Conservation (phyloP, 2,888 invertebrate genomes). For the Epinotia ramella region DNA sequence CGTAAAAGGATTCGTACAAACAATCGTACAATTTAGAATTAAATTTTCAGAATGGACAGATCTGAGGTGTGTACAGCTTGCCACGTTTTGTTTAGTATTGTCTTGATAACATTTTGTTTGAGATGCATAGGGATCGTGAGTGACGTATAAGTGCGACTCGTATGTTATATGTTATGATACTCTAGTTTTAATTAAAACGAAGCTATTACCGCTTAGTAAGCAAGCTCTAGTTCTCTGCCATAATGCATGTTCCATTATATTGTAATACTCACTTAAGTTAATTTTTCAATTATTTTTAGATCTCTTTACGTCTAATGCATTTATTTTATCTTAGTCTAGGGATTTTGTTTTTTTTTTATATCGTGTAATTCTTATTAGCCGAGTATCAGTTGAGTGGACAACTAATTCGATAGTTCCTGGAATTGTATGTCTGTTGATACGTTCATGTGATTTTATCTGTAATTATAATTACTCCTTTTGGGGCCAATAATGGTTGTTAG, state of each 20-base stretch:
- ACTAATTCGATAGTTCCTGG: constrained; percentile 44
- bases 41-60: constrained; percentile 47
- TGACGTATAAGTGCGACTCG: constrained; percentile 51
- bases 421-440: constrained; percentile 71
- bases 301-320: constrained; percentile 85
- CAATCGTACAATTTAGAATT: constrained; percentile 57
- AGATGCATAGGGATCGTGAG: constrained; percentile 46
- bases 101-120: constrained; percentile 28
- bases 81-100: constrained; percentile 34
- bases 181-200: constrained; percentile 77
- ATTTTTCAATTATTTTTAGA: constrained; percentile 83
- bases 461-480: constrained; percentile 55
- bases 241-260: constrained; percentile 85
- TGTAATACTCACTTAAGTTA: constrained; percentile 84
- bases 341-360: constrained; percentile 66
- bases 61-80: constrained; percentile 44
- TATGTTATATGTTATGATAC: constrained; percentile 58
- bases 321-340: constrained; percentile 70
- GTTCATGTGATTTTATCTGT: constrained; percentile 62
- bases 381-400: constrained; percentile 63
- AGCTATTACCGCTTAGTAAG: constrained; percentile 83
- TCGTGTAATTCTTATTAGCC: constrained; percentile 52
- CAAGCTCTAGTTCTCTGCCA: constrained; percentile 84
- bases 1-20: constrained; percentile 33
- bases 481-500: constrained; percentile 68